Base-by-base conservation (phyloP, 35 echinoderm and acorn worm genomes). In the Patiria miniata region DNA sequence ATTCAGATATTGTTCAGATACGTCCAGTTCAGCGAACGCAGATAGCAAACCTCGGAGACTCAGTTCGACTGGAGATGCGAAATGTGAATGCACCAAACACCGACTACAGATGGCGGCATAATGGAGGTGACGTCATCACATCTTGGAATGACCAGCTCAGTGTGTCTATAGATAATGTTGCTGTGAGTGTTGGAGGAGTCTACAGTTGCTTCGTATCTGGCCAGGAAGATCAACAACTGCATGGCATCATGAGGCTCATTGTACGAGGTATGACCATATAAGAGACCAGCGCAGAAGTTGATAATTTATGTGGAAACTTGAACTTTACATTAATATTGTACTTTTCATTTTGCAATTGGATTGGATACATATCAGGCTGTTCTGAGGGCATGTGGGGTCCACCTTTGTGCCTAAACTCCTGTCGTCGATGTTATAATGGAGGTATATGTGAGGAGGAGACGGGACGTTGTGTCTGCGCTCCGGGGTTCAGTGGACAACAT, bases 381-480 rank as follows among this genome's bases (percentile, higher is more conserved):
- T 26, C 50, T 18, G 32, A 52, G 12, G 68, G 52, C 39, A 76
- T 68, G 21, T 93, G 91, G 91, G 85, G 86, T 30, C 80, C 86
- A n/a, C n/a, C n/a, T 32, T 32, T 73, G 65, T 97, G 94, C n/a
- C 47, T 61, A 21, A n/a, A 38, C n/a, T 86, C 52, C 21, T 97
- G 94, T 84, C 77, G 77, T 19, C 38, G 51, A 5, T 97, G 94
- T 68, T 87, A 97, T 59, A 97, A 97, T 90, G 91, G 94, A 65
- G 94, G 94, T n/a, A 61, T 97, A 0, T 97, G 94, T 54, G 94
- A 97, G 83, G 94, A 93, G 76, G 51, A 40, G 23, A 90, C 91
- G 39, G 94, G 94, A 76, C 30, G 59, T 16, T 97, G 94, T 39
- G 42, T 97, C 14, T 97, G 94, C 78, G 82, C 94, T 32, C 94